Conservation (phyloP, 2,888 invertebrate species). For the Perithous albicinctus region DNA sequence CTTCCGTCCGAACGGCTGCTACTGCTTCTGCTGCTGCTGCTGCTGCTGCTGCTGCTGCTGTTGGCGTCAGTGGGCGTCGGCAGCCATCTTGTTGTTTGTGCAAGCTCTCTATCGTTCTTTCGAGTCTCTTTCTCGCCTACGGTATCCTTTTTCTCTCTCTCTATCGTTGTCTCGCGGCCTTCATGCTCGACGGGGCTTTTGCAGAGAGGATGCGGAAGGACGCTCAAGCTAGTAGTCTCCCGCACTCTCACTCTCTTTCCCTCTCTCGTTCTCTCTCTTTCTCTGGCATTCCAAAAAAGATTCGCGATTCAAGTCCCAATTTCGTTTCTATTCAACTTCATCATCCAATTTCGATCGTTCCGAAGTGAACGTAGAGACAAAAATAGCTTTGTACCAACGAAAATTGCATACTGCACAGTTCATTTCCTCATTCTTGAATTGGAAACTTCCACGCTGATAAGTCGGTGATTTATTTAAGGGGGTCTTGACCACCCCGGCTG, state of each 20-base stretch:
- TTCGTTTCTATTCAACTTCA: not conserved
- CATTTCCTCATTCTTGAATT: not conserved
- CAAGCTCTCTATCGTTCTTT: conserved; percentile 75
- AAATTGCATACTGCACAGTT: not conserved
- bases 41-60: conserved; percentile 73
- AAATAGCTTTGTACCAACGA: not conserved
- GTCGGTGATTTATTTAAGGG: not conserved
- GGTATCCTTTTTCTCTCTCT: conserved; percentile 71
- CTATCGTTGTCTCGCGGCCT: conserved; percentile 70
- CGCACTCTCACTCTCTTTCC: conserved; percentile 40
- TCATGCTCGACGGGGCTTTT: conserved; percentile 72
- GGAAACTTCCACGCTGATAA: not conserved
- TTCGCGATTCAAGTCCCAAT: conserved; percentile 5
- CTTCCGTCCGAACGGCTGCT: conserved; percentile 77
- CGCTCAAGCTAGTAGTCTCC: conserved; percentile 20
- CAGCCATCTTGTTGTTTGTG: conserved; percentile 84
- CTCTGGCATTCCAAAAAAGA: not conserved
- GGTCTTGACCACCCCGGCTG: too few relatives aligned
- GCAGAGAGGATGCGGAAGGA: conserved; percentile 62
- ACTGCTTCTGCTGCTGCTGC: too few relatives aligned
- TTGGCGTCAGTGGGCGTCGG: conserved; percentile 73
- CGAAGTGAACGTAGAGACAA: not conserved
- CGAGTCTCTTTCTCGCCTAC: conserved; percentile 71
- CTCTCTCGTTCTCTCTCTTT: conserved; percentile 4
- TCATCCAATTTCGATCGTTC: conserved; percentile 1